phyloP scores from a whole-genome alignment of 2,888 invertebrate genomes.

The Carpatolechia fugitivella region DNA sequence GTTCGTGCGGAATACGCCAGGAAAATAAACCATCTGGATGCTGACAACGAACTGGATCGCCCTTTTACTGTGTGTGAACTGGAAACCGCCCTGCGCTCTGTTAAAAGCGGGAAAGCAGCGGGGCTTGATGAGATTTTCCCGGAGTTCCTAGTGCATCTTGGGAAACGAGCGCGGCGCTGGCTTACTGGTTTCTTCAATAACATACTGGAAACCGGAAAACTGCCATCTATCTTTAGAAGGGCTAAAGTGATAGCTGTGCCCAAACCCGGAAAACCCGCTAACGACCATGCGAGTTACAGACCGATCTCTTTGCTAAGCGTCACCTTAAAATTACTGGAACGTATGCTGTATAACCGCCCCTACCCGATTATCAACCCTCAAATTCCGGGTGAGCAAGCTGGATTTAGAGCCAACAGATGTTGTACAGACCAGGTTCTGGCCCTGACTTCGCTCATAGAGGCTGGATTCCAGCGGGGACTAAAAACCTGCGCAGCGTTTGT shows the following conservation, averaged over 20 bases:
- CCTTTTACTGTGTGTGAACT: not conserved
- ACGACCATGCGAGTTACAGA: not conserved
- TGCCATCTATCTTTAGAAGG: not conserved
- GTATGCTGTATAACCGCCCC: too few species aligned
- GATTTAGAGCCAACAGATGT: not conserved
- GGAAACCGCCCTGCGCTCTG: not conserved
- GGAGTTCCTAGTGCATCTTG: not conserved
- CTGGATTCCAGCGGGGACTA: not conserved
- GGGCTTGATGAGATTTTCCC: not conserved
- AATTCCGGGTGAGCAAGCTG: not conserved
- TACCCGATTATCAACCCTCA: too few species aligned
- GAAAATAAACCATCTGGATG: not conserved
- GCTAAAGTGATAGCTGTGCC: not conserved
- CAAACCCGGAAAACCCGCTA: not conserved
- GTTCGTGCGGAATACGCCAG: not conserved
- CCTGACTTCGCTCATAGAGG: not conserved
- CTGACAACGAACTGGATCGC: not conserved
- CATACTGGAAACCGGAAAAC: not conserved
- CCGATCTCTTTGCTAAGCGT: not conserved
- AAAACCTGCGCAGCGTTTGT: not conserved
- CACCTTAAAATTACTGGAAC: too few species aligned
- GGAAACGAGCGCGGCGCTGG: not conserved
- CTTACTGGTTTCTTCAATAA: not conserved
- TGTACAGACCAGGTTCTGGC: not conserved
- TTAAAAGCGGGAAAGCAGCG: not conserved